Evolutionary conservation across 2,888 invertebrate species (phyloP).

Genomic region (Drosophila histrio): DNA sequence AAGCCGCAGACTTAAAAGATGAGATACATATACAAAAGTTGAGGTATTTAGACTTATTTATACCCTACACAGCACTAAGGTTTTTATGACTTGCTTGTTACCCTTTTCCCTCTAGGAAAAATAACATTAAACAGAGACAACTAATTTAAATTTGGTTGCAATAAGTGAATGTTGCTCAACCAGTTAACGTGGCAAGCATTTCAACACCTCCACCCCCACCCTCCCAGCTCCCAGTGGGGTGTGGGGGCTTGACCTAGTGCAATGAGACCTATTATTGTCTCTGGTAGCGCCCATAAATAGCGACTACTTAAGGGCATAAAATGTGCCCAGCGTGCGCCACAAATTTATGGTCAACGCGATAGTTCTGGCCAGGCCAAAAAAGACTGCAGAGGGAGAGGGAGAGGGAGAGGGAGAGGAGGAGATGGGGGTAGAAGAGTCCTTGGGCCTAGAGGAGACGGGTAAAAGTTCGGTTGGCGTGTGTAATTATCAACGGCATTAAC

Average conservation of each 20-base stretch:
- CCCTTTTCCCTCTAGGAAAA: no score
- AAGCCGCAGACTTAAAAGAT: no score
- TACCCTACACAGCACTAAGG: no score
- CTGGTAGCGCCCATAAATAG: conserved; percentile 39
- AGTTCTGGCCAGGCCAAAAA: conserved; percentile 19
- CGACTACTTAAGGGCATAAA: conserved; percentile 67
- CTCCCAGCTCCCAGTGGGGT: background rate
- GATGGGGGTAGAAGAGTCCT: background rate
- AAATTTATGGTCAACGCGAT: conserved; percentile 69
- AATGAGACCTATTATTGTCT: conserved; percentile 28
- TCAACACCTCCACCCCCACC: background rate
- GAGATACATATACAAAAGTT: no score
- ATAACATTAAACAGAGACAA: no score
- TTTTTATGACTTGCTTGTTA: background rate
- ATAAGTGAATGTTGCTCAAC: background rate
- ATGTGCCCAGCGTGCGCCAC: conserved; percentile 48
- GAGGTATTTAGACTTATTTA: no score
- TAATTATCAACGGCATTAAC: conserved; percentile 78
- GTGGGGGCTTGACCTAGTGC: conserved; percentile 23
- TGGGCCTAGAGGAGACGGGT: conserved; percentile 10
- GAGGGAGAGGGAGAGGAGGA: background rate
- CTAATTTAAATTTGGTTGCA: background rate
- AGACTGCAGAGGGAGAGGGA: background rate
- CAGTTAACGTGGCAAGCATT: background rate
- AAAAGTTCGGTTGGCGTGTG: conserved; percentile 42